Evolutionary conservation across 2,888 invertebrate genomes (phyloP).

Genomic region (Acleris literana): DNA sequence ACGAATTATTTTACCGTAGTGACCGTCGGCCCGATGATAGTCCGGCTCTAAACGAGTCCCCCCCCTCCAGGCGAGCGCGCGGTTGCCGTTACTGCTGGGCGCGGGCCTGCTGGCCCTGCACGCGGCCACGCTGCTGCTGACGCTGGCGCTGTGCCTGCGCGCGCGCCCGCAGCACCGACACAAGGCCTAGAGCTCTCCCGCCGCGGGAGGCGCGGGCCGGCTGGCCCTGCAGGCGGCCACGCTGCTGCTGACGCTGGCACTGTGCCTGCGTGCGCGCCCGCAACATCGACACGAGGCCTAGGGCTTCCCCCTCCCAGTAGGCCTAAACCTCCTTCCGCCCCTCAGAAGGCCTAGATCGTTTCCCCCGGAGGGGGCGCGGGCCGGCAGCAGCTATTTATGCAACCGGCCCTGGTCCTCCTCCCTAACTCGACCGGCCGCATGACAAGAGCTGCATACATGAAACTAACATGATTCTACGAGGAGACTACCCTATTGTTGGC

Average conservation of each 20-base stretch:
- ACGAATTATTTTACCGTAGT: no score
- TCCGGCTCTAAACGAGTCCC: no score
- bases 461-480: no score
- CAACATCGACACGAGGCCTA: constrained; percentile 64
- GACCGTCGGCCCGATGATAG: no score
- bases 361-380: no score
- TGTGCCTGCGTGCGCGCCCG: constrained; percentile 65
- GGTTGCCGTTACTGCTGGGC: constrained; percentile 58
- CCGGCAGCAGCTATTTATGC: no score
- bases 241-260: constrained; percentile 68
- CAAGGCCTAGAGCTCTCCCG: constrained; percentile 58
- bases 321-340: no score
- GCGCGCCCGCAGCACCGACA: constrained; percentile 54
- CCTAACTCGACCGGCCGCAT: no score
- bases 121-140: constrained; percentile 65
- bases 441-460: no score
- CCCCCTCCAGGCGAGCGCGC: constrained; percentile 35
- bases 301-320: neutral
- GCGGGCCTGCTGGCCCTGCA: constrained; percentile 66
- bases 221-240: constrained; percentile 63
- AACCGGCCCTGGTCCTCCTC: no score
- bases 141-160: constrained; percentile 68
- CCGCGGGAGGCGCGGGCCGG: constrained; percentile 55
- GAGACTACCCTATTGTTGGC: no score
- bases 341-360: no score